phyloP scores from a whole-genome alignment of 1,140 invertebrate genomes.

The Megalopta genalis region DNA sequence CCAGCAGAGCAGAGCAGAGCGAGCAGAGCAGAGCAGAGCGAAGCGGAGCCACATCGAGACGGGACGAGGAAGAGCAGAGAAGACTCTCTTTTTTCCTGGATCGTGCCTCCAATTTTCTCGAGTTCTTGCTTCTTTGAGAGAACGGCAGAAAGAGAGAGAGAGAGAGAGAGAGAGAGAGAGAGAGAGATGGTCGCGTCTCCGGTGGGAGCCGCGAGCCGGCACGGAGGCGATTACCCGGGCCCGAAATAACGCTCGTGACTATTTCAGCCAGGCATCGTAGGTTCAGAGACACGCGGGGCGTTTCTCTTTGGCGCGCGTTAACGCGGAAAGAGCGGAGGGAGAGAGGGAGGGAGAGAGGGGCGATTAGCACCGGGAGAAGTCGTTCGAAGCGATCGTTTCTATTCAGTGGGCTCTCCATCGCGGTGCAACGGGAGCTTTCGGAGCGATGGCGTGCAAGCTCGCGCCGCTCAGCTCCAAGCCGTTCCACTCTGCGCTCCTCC shows the following conservation, averaged over 20 bases:
- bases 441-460: slow-evolving; percentile 22
- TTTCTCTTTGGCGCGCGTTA: not conserved
- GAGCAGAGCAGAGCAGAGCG: too few species aligned
- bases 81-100: slow-evolving; percentile 15
- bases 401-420: slow-evolving; percentile 34
- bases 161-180: not conserved
- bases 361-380: slow-evolving; percentile 1
- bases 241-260: slow-evolving; percentile 13
- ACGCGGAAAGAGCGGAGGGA: too few species aligned
- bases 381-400: slow-evolving; percentile 31
- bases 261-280: not conserved
- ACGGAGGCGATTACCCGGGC: slow-evolving; percentile 6
- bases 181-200: not conserved
- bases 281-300: not conserved
- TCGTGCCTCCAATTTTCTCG: slow-evolving; percentile 12
- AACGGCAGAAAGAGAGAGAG: not conserved
- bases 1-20: too few species aligned
- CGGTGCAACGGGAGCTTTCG: slow-evolving; percentile 5
- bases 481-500: too few species aligned
- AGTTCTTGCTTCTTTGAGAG: slow-evolving; percentile 25
- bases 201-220: not conserved
- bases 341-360: not conserved
- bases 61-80: too few species aligned
- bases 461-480: not conserved
- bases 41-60: too few species aligned